Evolutionary conservation across 1,140 invertebrate species (phyloP), one percentile per base, ranked within the genome.

Genomic region (Catajapyx aquilonaris): DNA sequence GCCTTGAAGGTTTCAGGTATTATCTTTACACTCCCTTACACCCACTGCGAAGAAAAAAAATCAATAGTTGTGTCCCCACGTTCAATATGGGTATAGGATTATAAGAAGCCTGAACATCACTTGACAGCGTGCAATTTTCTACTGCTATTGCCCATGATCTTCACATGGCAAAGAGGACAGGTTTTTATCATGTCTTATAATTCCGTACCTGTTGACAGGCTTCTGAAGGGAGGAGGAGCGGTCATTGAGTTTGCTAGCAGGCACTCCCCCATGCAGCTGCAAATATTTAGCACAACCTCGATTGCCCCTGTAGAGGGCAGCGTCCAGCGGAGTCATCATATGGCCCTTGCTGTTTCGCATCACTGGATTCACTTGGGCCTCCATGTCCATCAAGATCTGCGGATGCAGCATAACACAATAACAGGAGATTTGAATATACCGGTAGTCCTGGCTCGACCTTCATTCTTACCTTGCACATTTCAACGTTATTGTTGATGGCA

Each of bases 401-500:
- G 52, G 23, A 28, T 9, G 23, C n/a, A 28, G 13, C 23, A 28
- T 28, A 9, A 13, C 13, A 28, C 7, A 28, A 28, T 28, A 9
- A 28, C 7, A 28, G 23, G 13, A n/a, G n/a, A n/a, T n/a, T n/a
- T n/a, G n/a, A n/a, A n/a, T n/a, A n/a, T n/a, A n/a, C n/a, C n/a
- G n/a, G n/a, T n/a, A n/a, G n/a, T n/a, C n/a, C n/a, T n/a, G n/a
- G n/a, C n/a, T n/a, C n/a, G n/a, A n/a, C n/a, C n/a, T n/a, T n/a
- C n/a, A n/a, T n/a, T n/a, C n/a, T 7, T 49, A 69, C 62, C 59
- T 87, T 87, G 57, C 88, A 91, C 54, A 94, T 73, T 58, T 93
- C 88, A 1, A 93, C 68, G 54, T 95, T 84, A 48, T 95, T 91
- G 49, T 86, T 83, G 23, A 88, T 68, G 0, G 91, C 87, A 0